These are phyloP conservation scores for Luehdorfia chinensis DNA, from an alignment of 1,140 invertebrate genomes.

Conservation along the genomic window DNA sequence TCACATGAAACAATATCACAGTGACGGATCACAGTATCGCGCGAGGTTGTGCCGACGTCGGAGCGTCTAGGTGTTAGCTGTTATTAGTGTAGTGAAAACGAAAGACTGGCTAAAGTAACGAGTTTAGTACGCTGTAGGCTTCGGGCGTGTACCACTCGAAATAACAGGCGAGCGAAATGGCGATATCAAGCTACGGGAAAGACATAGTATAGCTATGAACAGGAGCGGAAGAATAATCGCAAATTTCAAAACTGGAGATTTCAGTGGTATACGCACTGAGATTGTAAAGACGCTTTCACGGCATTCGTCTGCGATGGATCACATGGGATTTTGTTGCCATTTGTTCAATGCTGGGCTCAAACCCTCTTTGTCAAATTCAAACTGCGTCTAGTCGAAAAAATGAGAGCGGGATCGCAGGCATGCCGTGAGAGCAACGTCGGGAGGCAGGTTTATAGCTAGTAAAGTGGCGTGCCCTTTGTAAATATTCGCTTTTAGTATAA, in stretches of 20 bases:
- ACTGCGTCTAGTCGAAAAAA: too few species aligned
- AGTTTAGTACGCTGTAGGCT: conserved; percentile 21
- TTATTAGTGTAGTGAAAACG: conserved; percentile 65
- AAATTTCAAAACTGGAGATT: too few species aligned
- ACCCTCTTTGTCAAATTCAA: too few species aligned
- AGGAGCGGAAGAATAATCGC: too few species aligned
- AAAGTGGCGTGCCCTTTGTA: conserved; percentile 52
- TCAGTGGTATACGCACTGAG: background rate
- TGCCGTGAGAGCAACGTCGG: conserved; percentile 22
- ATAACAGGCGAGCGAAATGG: too few species aligned
- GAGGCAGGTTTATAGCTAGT: conserved; percentile 52
- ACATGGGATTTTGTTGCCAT: background rate
- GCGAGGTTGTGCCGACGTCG: background rate
- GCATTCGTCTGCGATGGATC: background rate
- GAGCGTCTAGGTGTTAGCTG: background rate
- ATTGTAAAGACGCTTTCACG: background rate
- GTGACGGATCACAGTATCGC: background rate
- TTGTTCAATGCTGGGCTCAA: too few species aligned
- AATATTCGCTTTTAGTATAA: conserved; percentile 64
- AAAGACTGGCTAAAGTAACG: conserved; percentile 72
- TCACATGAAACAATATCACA: background rate
- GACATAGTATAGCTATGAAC: too few species aligned
- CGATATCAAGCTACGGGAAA: too few species aligned
- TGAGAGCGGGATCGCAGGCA: too few species aligned
- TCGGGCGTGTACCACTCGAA: background rate